Percentiles rank a stretch among this genome's conserved stretches.
phyloP scores from a whole-genome alignment of 2,888 invertebrate genomes.

The Cryptosula pallasiana region DNA sequence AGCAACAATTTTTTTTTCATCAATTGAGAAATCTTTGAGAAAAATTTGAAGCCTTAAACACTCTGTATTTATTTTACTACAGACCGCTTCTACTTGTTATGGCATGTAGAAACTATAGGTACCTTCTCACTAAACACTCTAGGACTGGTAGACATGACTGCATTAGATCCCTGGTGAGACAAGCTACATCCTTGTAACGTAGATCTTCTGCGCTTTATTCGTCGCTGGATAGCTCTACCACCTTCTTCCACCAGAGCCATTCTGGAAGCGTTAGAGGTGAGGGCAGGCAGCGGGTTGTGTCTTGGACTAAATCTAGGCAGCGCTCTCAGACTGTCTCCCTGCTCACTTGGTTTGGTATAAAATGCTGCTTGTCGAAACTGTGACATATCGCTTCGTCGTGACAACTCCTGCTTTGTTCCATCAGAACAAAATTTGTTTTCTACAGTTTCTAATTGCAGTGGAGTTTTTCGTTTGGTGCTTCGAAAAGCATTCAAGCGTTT shows the following conservation, averaged over 20 bases:
- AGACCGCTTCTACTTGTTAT: too few species aligned
- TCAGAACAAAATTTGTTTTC: constrained; percentile 18
- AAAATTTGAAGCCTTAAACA: too few species aligned
- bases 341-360: neutral
- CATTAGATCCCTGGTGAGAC: neutral
- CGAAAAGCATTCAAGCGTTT: neutral
- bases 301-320: neutral
- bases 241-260: neutral
- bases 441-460: neutral
- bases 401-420: neutral
- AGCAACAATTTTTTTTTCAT: too few species aligned
- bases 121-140: too few species aligned
- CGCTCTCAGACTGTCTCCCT: neutral
- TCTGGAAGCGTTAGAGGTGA: neutral
- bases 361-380: neutral
- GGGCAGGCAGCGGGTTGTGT: neutral
- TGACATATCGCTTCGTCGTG: neutral
- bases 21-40: too few species aligned
- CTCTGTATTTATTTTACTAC: too few species aligned
- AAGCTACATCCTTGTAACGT: neutral
- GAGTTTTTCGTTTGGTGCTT: neutral
- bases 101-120: too few species aligned
- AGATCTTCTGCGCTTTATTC: neutral
- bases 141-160: neutral
- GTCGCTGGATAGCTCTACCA: neutral